Evolutionary conservation across 2,113 vertebrate species (phyloP), one percentile per base, ranked within the genome.

Genomic region (Andinoacara biseriatus): DNA sequence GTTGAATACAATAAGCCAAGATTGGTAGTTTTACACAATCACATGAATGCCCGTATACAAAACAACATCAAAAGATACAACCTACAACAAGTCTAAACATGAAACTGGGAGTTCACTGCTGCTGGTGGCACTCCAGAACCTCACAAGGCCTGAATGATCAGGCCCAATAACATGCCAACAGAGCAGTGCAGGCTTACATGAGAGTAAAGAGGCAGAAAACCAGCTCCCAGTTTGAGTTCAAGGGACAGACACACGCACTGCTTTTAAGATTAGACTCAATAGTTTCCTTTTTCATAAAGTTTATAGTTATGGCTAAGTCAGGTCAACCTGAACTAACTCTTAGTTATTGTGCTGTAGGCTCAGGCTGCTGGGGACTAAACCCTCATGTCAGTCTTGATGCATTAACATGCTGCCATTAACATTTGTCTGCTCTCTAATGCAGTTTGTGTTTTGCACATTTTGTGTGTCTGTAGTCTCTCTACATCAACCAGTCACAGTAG

Each of bases 1-100:
- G 93, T 78, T 43, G 61, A 59, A 88, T 14, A 84, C 59, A 88
- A 63, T 6, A 82, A 72, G 67, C 4, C 13, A 49, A 5, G 11
- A 69, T 8, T 74, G 46, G 10, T 3, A 43, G 8, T 4, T 22
- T 31, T 17, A 31, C 11, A 38, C 49, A 26, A 35, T 40, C 60
- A 54, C 29, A 18, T 20, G 1, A 57, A 65, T 9, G 10, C 57
- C 18, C 61, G 81, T 15, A 15, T 31, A 29, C n/a, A 24, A 33
- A 74, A 65, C 24, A 6, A 40, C 3, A 24, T 5, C 4, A 43
- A 18, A 33, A 22, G 49, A 31, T 59, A 57, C 24, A 46, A 49
- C 18, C 29, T 52, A 40, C 61, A 54, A 56, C 38, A 18, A 63
- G 59, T 62, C 24, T 18, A 22, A n/a, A 58, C 11, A 6, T 58